These are phyloP conservation scores for Oncorhynchus gorbuscha DNA, from an alignment of 2,113 vertebrate genomes.

Conservation along the genomic window DNA sequence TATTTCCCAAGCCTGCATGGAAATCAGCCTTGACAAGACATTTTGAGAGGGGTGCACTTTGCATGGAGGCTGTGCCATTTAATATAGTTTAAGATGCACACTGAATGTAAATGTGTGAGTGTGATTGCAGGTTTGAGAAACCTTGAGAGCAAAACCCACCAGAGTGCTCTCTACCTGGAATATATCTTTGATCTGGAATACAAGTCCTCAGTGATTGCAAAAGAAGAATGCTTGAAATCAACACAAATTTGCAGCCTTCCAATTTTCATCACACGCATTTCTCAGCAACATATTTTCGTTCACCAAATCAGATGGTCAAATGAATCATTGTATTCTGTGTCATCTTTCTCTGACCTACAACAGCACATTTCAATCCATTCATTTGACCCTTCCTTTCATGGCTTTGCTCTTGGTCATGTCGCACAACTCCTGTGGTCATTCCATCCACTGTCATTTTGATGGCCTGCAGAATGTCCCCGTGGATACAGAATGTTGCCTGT, in stretches of 20 bases:
- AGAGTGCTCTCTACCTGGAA: no score
- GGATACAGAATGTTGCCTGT: slow-evolving; percentile 45
- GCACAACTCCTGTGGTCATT: slow-evolving; percentile 22
- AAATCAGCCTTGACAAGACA: slow-evolving; percentile 48
- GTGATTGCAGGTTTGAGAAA: no score
- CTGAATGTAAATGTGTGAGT: slow-evolving; percentile 46
- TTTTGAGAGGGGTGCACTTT: slow-evolving; percentile 41
- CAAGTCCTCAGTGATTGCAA: slow-evolving; percentile 48
- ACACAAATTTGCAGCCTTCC: no score
- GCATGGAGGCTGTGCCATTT: slow-evolving; percentile 33
- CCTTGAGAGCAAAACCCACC: no score
- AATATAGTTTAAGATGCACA: slow-evolving; percentile 27
- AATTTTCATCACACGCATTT: no score
- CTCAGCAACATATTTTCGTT: no score
- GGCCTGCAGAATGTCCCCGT: slow-evolving; percentile 46
- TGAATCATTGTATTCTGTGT: no score
- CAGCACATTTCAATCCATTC: slow-evolving; percentile 13
- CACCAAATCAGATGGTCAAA: no score
- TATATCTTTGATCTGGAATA: slow-evolving; percentile 1
- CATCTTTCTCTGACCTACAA: slow-evolving; percentile 39
- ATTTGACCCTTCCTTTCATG: slow-evolving; percentile 2
- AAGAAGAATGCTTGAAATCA: not conserved
- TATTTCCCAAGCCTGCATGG: slow-evolving; percentile 44
- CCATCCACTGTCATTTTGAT: slow-evolving; percentile 55
- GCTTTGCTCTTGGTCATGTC: slow-evolving; percentile 24